Base-by-base conservation (phyloP, 1,140 invertebrate species). In the Glossosoma conforme region DNA sequence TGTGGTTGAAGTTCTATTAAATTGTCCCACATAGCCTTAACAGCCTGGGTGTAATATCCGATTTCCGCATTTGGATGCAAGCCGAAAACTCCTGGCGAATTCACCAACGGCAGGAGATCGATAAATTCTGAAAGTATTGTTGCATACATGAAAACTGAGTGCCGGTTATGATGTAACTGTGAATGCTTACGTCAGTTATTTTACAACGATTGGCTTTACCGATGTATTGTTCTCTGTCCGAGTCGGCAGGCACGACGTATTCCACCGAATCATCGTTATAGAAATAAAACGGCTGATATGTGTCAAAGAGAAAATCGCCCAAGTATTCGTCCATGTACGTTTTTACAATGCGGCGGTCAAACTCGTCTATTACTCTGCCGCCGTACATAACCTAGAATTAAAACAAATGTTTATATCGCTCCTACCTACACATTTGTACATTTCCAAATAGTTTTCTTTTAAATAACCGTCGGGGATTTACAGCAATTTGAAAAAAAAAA, bases 241-340 rank as follows among this genome's bases (percentile, higher is more conserved):
- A 83, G 47, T 80, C 77, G 0, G 77, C 70, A 11, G 90, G 90
- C 56, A 94, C 83, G 14, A 78, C 74, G 66, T 93, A 94, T 62
- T 91, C 84, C 1, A 89, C 84, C 10, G 71, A 64, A 1, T 81
- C 69, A 61, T 92, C 86, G 15, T 76, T 66, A 65, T 89, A 93
- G 71, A 94, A 94, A 66, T 91, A 86, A 69, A 92, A 95, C 0
- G 86, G 84, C 66, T 93, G 88, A 66, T 89, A 93, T 13, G 80
- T 82, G 63, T 93, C 88, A 62, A 95, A 93, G 15, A 95, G 73
- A 65, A 94, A 95, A 61, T 95, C 91, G 0, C 91, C 91, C 77
- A 95, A 87, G 64, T 94, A 96, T 67, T 95, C 90, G 64, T 93
- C 81, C 86, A 94, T 91, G 64, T 94, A 94, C 0, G 85, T 89